These are phyloP conservation scores for Trematocara macrostoma DNA, from an alignment of 2,113 vertebrate genomes.

Conservation along the genomic window DNA sequence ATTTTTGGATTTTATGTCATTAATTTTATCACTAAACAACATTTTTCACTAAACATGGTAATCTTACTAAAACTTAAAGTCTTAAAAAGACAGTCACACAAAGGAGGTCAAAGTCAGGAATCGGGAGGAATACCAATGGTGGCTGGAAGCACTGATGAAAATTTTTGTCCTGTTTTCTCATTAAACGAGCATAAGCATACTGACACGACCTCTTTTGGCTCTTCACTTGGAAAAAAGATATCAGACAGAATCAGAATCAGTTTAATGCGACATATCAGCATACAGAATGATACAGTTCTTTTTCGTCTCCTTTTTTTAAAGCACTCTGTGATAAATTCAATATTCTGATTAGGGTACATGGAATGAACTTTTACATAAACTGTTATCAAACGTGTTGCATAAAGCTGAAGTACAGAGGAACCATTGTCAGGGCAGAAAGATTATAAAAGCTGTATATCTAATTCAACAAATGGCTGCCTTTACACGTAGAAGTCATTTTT, in stretches of 20 bases:
- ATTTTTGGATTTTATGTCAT: not conserved
- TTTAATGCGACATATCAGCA: not conserved
- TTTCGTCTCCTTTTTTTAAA: not conserved
- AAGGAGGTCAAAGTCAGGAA: not conserved
- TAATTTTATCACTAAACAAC: not conserved
- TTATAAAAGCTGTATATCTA: conserved; percentile 41
- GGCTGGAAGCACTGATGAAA: not conserved
- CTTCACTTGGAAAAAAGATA: not conserved
- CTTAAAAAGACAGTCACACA: not conserved
- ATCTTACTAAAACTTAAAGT: not conserved
- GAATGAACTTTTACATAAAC: conserved; percentile 15
- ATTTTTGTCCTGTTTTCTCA: not conserved
- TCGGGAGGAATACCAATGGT: not conserved
- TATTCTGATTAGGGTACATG: not conserved
- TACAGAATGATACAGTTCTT: not conserved
- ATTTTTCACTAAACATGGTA: not conserved
- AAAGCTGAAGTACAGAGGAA: conserved; percentile 26
- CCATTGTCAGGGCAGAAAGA: not conserved
- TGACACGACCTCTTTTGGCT: not conserved
- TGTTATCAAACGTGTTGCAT: conserved; percentile 21
- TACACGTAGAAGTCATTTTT: not conserved
- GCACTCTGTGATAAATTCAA: not conserved
- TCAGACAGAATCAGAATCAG: not conserved
- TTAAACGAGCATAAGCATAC: not conserved
- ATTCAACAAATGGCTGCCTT: conserved; percentile 4